Evolutionary conservation across 2,888 invertebrate genomes (phyloP), one percentile per base, ranked within the genome.

Genomic region (Arctia plantaginis): DNA sequence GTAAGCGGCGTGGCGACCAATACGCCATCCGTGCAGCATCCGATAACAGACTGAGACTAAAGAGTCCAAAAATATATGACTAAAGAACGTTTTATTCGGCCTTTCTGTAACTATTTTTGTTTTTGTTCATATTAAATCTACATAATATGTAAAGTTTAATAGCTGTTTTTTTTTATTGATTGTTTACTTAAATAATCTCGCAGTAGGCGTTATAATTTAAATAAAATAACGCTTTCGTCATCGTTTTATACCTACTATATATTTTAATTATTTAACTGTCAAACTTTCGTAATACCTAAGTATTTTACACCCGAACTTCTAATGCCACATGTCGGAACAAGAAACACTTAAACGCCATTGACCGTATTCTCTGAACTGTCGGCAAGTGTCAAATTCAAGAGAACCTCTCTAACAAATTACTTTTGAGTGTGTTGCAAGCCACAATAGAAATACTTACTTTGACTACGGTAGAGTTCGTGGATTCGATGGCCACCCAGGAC

Each of bases 361-460:
- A 72, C 13, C 62, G 33, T 51, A 62, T 82, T 82, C 82, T n/a
- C 35, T 27, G 76, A 81, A 82, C 69, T 73, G 73, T 27, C 72
- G 65, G 44, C 62, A 75, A 76, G 76, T 73, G 77, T 75, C 79
- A 79, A 82, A 80, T 82, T 79, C 83, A 71, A 59, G 74, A 68
- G 70, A 76, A 33, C 41, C 30, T 30, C 67, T 72, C 62, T 71
- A 82, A 77, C 79, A 73, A 47, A 74, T 77, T 74, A 73, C 73
- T 77, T 73, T 74, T 72, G 66, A 67, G 44, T 73, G 59, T 20
- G 27, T 23, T 55, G 23, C n/a, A 55, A 55, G 2, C n/a, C 30
- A 30, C 15, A 62, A 15, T 62, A 30, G 62, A 62, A 41, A 51
- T 23, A 68, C 51, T 68, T 68, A 51, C 51, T 55, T 55, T 55